Evolutionary conservation across 2,113 vertebrate genomes (phyloP).

Genomic region (Antechinus stuartii): DNA sequence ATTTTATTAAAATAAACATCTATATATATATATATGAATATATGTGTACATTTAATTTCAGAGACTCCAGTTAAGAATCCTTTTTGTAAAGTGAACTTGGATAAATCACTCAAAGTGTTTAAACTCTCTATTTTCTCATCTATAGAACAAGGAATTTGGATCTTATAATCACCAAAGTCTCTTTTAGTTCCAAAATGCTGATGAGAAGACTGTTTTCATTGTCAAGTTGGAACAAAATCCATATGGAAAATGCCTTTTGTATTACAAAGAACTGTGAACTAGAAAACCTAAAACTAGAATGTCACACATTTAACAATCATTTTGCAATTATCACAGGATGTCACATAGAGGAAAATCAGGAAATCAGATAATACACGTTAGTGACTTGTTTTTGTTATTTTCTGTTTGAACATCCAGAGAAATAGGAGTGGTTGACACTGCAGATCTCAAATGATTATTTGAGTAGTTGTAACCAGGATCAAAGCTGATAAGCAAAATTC

Average conservation of each 20-base stretch:
- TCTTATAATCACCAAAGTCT: conserved; percentile 11
- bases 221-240: conserved; percentile 31
- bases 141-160: conserved; percentile 1
- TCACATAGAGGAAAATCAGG: conserved; percentile 55
- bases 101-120: conserved; percentile 3
- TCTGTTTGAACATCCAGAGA: conserved; percentile 62
- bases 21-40: too few species aligned
- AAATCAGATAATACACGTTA: conserved; percentile 47
- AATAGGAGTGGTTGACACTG: conserved; percentile 26
- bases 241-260: conserved; percentile 20
- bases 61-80: neutral
- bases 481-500: conserved; percentile 54
- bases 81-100: neutral
- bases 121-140: conserved; percentile 2
- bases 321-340: conserved; percentile 63
- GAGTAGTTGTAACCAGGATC: conserved; percentile 56
- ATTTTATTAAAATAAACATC: neutral
- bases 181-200: conserved; percentile 38
- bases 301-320: conserved; percentile 54
- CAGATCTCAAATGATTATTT: conserved; percentile 60
- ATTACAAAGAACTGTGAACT: neutral
- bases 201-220: neutral
- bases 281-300: conserved; percentile 47
- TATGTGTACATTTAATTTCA: neutral
- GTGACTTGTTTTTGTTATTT: conserved; percentile 55